Percentiles rank a stretch among this genome's conserved stretches.
Conservation (phyloP, 2,888 invertebrate species). For the Operophtera brumata region DNA sequence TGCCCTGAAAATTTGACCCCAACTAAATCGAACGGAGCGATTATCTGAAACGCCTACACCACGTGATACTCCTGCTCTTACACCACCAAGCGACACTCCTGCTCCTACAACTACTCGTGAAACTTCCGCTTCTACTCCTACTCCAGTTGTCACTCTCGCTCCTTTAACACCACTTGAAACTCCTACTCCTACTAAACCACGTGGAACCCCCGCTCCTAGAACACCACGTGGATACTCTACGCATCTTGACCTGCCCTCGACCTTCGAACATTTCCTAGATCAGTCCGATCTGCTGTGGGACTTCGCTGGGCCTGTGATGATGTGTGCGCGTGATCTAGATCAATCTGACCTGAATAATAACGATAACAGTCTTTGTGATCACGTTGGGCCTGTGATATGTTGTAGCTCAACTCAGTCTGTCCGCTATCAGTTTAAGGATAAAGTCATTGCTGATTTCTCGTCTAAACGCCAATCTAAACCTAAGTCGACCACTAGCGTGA, state of each 20-base stretch:
- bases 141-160: not conserved
- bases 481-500: not conserved
- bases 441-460: not conserved
- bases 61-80: not conserved
- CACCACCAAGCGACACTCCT: not conserved
- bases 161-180: no score
- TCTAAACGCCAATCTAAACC: not conserved
- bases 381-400: not conserved
- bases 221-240: no score
- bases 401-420: not conserved
- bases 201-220: no score
- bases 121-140: not conserved
- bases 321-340: not conserved
- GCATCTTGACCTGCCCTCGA: not conserved
- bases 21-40: slow-evolving; percentile 6
- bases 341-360: not conserved
- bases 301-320: not conserved
- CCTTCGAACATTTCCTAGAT: not conserved
- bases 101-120: not conserved
- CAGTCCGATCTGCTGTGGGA: not conserved
- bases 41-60: not conserved
- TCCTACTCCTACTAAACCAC: no score
- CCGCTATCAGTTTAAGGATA: not conserved
- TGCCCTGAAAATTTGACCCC: slow-evolving; percentile 34
- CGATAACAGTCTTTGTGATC: not conserved